phyloP scores from a whole-genome alignment of 2,888 invertebrate species.

The Morinoia aosen region DNA sequence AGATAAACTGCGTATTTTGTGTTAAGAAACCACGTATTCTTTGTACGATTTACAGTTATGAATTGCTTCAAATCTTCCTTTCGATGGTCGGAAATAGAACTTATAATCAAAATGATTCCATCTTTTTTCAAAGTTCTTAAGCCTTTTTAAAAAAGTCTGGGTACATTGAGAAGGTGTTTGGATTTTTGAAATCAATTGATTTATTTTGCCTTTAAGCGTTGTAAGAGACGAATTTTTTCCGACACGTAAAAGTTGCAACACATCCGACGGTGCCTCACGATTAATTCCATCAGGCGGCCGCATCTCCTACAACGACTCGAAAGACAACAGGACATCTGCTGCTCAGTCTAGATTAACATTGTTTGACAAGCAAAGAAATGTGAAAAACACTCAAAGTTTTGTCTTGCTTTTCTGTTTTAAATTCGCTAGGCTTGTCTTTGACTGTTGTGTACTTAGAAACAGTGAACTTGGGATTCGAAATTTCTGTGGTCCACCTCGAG shows the following conservation, averaged over 20 bases:
- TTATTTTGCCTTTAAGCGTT: not conserved
- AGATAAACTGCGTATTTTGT: not conserved
- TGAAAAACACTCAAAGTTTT: not conserved
- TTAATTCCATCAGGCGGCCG: not conserved
- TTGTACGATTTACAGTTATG: not conserved
- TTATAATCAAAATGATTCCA: no score
- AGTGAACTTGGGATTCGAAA: not conserved
- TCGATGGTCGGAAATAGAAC: not conserved
- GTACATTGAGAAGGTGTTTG: no score
- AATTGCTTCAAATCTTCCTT: not conserved
- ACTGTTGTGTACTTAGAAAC: not conserved
- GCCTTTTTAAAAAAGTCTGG: not conserved
- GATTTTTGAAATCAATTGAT: not conserved
- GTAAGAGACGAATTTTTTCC: not conserved
- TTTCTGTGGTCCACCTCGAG: not conserved
- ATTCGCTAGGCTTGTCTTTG: not conserved
- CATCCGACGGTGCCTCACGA: not conserved
- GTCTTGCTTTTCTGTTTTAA: not conserved
- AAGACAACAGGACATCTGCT: not conserved
- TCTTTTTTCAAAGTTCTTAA: not conserved
- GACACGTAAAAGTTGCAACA: not conserved
- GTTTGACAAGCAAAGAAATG: not conserved
- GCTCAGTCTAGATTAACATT: not conserved
- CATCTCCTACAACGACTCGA: not conserved
- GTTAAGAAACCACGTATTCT: not conserved